These are phyloP conservation scores for Scrobipalpa costella DNA, from an alignment of 2,888 invertebrate genomes.

Conservation along the genomic window DNA sequence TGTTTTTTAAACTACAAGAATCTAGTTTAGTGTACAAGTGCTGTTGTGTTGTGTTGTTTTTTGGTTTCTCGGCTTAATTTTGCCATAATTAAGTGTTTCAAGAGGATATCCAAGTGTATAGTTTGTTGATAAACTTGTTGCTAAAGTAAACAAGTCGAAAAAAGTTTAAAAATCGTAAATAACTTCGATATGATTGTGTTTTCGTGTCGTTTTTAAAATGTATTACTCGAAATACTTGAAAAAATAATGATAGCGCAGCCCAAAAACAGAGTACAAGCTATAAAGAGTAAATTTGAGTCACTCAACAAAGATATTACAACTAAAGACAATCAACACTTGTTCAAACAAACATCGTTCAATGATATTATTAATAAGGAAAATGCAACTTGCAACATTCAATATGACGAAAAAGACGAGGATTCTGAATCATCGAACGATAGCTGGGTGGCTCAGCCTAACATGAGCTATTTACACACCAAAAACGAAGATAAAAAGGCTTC, in stretches of 20 bases:
- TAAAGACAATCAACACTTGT: slow-evolving; percentile 39
- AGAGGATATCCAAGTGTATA: not conserved
- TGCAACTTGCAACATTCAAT: slow-evolving; percentile 15
- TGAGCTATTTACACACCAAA: slow-evolving; percentile 66
- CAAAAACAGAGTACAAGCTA: slow-evolving; percentile 82
- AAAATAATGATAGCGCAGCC: slow-evolving; percentile 74
- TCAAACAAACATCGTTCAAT: slow-evolving; percentile 37
- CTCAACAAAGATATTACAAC: slow-evolving; percentile 55
- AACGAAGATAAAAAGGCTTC: slow-evolving; percentile 55
- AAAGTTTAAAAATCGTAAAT: not conserved
- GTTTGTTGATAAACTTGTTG: not conserved
- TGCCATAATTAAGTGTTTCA: not conserved
- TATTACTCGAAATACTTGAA: slow-evolving; percentile 28
- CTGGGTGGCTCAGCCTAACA: slow-evolving; percentile 54
- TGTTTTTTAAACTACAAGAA: not conserved
- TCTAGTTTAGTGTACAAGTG: slow-evolving; percentile 1
- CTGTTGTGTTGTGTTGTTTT: slow-evolving; percentile 4
- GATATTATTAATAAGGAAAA: slow-evolving; percentile 24
- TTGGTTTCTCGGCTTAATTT: not conserved
- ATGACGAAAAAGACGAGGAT: slow-evolving; percentile 39
- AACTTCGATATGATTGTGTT: not conserved
- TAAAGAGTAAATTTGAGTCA: slow-evolving; percentile 84
- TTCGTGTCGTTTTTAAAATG: slow-evolving; percentile 2
- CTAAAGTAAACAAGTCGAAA: not conserved
- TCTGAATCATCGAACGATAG: slow-evolving; percentile 47